phyloP scores from a whole-genome alignment of 2,888 invertebrate species.

The Phaonia tiefii region DNA sequence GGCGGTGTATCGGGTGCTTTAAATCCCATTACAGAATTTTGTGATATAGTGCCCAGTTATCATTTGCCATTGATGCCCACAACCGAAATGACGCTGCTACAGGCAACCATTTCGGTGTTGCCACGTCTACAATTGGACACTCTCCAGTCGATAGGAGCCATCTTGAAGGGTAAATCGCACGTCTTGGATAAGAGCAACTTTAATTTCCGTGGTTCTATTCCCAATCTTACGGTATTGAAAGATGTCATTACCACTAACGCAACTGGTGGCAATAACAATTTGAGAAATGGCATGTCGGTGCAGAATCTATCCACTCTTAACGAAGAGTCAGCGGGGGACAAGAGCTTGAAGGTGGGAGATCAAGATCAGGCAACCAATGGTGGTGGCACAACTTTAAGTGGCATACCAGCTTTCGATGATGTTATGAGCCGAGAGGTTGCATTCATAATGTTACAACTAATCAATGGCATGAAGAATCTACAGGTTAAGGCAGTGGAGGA shows the following conservation, averaged over 20 bases:
- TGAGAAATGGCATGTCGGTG: conserved; percentile 82
- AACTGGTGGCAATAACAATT: conserved; percentile 58
- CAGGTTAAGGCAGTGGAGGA: conserved; percentile 93
- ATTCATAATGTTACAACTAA: conserved; percentile 89
- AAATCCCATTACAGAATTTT: conserved; percentile 90
- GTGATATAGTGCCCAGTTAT: conserved; percentile 87
- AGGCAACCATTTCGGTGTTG: conserved; percentile 90
- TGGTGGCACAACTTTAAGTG: conserved; percentile 56
- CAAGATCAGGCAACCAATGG: conserved; percentile 4
- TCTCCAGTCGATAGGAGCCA: conserved; percentile 86
- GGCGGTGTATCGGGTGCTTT: conserved; percentile 87
- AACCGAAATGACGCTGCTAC: conserved; percentile 84
- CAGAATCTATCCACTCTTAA: conserved; percentile 79
- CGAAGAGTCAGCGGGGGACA: conserved; percentile 72
- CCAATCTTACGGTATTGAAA: conserved; percentile 77
- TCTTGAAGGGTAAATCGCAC: conserved; percentile 83
- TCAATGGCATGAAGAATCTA: conserved; percentile 90
- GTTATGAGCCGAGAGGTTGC: conserved; percentile 85
- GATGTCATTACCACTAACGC: too few species aligned
- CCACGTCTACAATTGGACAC: conserved; percentile 89
- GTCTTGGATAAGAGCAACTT: conserved; percentile 79
- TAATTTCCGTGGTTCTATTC: conserved; percentile 80
- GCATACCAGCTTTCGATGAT: conserved; percentile 81
- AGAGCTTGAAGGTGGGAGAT: conserved; percentile 42
- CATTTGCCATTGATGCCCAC: conserved; percentile 83